Conservation (phyloP, 37 sponge, comb jelly and placozoan species). For the Diacarnus erythraeanus region DNA sequence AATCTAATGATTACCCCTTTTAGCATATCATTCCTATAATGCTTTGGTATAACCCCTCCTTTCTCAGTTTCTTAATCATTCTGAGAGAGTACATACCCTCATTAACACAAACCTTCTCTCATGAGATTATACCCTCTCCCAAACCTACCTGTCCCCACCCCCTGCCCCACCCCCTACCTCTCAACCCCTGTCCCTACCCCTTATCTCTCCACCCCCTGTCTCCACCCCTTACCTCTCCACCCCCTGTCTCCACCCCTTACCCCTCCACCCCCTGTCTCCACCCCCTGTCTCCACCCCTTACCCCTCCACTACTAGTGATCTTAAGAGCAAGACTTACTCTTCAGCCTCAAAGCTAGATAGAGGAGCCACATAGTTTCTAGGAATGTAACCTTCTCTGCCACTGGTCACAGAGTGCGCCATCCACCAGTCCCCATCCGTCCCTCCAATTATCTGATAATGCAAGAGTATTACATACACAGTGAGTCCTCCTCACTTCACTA, state of each 20-base stretch:
- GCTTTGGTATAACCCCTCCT: too few relatives aligned
- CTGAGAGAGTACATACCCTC: too few relatives aligned
- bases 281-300: neutral
- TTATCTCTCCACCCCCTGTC: neutral
- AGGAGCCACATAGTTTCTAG: constrained; percentile 86
- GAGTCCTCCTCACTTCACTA: too few relatives aligned
- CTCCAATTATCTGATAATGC: constrained; percentile 53
- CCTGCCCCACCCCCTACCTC: neutral
- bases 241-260: neutral
- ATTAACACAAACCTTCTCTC: neutral
- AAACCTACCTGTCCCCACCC: neutral
- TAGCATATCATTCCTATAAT: too few relatives aligned
- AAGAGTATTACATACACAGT: too few relatives aligned
- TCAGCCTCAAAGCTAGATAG: constrained; percentile 81
- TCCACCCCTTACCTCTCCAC: neutral
- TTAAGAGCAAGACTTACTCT: constrained; percentile 90
- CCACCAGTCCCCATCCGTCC: constrained; percentile 90
- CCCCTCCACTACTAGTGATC: too few relatives aligned
- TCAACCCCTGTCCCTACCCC: neutral
- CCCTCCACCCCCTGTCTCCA: neutral
- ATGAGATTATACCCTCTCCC: neutral
- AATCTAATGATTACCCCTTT: too few relatives aligned
- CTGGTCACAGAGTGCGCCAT: constrained; percentile 67
- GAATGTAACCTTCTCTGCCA: constrained; percentile 86
- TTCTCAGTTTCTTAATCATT: too few relatives aligned